Conservation (phyloP, 2,113 vertebrate species). For the Laticauda laticaudata region DNA sequence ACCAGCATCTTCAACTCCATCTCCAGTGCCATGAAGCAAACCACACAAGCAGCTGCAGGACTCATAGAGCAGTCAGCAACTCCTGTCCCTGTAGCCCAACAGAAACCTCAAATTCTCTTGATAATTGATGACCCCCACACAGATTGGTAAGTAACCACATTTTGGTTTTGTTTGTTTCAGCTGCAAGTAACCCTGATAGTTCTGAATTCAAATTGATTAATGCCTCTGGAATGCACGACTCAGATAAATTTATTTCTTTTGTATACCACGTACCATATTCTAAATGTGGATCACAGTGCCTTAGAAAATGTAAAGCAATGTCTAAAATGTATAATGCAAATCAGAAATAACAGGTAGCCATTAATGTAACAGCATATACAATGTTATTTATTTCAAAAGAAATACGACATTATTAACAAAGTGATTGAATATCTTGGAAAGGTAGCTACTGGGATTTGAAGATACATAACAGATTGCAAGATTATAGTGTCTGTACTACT, state of each 20-base stretch:
- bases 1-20: constrained; percentile 92
- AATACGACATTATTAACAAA: not conserved
- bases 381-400: not conserved
- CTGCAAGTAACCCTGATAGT: not conserved
- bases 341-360: not conserved
- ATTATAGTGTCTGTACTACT: not conserved
- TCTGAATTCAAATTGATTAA: not conserved
- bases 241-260: not conserved
- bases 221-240: not conserved
- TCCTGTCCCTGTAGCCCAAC: constrained; percentile 54
- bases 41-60: constrained; percentile 69
- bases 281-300: not conserved
- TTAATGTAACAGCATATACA: not conserved
- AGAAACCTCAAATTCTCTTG: constrained; percentile 88
- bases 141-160: constrained; percentile 81
- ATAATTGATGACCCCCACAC: constrained; percentile 90
- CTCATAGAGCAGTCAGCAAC: constrained; percentile 72
- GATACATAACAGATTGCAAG: not conserved
- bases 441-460: not conserved
- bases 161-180: not conserved
- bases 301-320: not conserved
- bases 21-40: constrained; percentile 90
- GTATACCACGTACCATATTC: not conserved
- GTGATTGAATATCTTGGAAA: not conserved
- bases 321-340: not conserved